These are phyloP conservation scores for Melanophora roralis DNA, from an alignment of 2,888 invertebrate genomes.

Conservation along the genomic window DNA sequence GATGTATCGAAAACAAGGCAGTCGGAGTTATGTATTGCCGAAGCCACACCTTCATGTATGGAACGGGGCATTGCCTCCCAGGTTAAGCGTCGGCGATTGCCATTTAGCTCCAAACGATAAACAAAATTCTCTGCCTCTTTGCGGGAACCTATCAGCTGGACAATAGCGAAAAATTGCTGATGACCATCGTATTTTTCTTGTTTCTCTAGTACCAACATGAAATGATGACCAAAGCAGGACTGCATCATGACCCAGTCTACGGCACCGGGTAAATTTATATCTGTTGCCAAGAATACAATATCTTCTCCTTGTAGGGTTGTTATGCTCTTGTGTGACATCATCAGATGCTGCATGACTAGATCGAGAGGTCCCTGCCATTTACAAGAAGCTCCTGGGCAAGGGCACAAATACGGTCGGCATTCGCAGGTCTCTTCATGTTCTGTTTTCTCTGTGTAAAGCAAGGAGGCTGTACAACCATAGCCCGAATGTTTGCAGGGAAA, in stretches of 20 bases:
- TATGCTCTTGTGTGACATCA: constrained; percentile 98
- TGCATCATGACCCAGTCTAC: constrained; percentile 99
- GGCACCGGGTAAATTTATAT: constrained; percentile 99
- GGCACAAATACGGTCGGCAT: constrained; percentile 98
- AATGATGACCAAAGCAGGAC: constrained; percentile 99
- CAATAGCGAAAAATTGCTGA: constrained; percentile 98
- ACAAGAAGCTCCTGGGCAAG: constrained; percentile 99
- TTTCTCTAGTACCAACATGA: constrained; percentile 99
- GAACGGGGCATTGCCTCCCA: constrained; percentile 99
- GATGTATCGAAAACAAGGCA: constrained; percentile 99
- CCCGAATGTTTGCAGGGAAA: constrained; percentile 99
- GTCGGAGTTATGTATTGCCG: constrained; percentile 98
- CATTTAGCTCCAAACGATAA: constrained; percentile 97
- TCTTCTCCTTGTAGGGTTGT: constrained; percentile 99
- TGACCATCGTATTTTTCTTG: constrained; percentile 98
- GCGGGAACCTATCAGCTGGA: constrained; percentile 98
- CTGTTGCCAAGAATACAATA: constrained; percentile 99
- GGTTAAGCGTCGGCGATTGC: constrained; percentile 93
- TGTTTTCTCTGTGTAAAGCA: constrained; percentile 97
- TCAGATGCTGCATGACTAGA: constrained; percentile 98
- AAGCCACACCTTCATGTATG: constrained; percentile 98
- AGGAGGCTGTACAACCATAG: constrained; percentile 94
- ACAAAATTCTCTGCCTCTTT: constrained; percentile 99
- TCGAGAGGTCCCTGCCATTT: constrained; percentile 99
- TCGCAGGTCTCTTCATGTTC: constrained; percentile 99